phyloP scores from a whole-genome alignment of 2,113 vertebrate genomes.

The Ciconia stormi region DNA sequence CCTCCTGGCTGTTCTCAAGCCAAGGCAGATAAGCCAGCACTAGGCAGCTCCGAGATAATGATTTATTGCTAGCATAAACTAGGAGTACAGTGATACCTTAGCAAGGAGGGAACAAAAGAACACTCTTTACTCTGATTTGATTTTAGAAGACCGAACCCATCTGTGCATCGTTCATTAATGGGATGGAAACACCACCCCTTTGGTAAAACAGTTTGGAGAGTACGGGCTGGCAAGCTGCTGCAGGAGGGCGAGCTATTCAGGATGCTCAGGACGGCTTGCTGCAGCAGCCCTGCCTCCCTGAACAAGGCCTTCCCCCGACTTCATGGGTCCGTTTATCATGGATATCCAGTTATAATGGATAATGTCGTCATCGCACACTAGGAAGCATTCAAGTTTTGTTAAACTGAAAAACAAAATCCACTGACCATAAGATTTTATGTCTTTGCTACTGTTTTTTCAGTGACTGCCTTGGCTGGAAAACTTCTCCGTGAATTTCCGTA shows the following conservation, averaged over 20 bases:
- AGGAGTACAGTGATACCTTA: neutral
- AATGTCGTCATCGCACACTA: neutral
- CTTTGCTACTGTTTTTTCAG: neutral
- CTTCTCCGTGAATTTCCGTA: neutral
- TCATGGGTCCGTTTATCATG: neutral
- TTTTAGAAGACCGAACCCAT: neutral
- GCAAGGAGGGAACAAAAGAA: neutral
- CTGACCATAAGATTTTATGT: neutral
- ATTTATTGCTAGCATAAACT: neutral
- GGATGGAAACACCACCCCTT: neutral
- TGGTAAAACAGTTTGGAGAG: neutral
- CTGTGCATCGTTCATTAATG: rapidly evolving
- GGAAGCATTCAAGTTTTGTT: neutral
- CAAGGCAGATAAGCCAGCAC: neutral
- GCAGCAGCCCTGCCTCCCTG: neutral
- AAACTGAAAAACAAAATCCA: neutral
- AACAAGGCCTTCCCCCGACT: neutral
- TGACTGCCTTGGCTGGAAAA: neutral
- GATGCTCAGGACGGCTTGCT: neutral
- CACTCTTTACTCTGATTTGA: neutral
- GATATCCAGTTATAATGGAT: neutral
- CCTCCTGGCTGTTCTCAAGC: neutral
- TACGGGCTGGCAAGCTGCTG: neutral
- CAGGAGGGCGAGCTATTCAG: rapidly evolving
- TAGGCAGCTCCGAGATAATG: neutral